These are phyloP conservation scores for Ursus arctos DNA, from an alignment of 2,113 vertebrate genomes.

Conservation along the genomic window DNA sequence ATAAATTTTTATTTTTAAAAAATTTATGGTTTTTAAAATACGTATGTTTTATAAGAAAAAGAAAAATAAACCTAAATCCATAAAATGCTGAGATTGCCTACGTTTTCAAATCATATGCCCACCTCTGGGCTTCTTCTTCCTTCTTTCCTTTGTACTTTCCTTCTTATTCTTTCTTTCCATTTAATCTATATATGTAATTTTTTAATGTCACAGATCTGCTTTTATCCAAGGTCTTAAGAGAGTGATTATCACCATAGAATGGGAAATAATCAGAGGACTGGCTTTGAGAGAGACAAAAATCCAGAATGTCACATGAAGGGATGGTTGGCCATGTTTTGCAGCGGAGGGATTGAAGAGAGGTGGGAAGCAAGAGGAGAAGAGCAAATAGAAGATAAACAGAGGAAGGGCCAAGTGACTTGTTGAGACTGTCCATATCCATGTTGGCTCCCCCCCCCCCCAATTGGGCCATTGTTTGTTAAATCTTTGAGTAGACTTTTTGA, in stretches of 20 bases:
- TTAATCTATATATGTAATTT: not conserved
- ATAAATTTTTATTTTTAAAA: not conserved
- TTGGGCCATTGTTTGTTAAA: not conserved
- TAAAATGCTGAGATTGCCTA: not conserved
- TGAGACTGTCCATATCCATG: not conserved
- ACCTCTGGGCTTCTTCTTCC: rapidly evolving
- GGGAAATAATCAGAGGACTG: not conserved
- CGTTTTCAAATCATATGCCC: not conserved
- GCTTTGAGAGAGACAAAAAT: not conserved
- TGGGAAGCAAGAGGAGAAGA: not conserved
- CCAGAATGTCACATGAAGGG: not conserved
- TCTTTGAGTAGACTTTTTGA: not conserved
- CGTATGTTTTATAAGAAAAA: not conserved
- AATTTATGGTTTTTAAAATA: not conserved
- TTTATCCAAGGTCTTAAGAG: not conserved
- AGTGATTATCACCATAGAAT: not conserved
- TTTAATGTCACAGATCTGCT: not conserved
- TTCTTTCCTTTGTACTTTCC: rapidly evolving
- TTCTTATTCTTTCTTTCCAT: not conserved
- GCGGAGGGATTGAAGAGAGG: not conserved
- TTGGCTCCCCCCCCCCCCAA: rapidly evolving
- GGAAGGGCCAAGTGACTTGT: too few species aligned
- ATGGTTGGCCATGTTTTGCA: not conserved
- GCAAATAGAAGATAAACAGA: not conserved
- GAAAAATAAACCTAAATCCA: not conserved